Evolutionary conservation across 2,797 vertebrate species (phyloP).

Genomic region (Euphonia xanthogaster): DNA sequence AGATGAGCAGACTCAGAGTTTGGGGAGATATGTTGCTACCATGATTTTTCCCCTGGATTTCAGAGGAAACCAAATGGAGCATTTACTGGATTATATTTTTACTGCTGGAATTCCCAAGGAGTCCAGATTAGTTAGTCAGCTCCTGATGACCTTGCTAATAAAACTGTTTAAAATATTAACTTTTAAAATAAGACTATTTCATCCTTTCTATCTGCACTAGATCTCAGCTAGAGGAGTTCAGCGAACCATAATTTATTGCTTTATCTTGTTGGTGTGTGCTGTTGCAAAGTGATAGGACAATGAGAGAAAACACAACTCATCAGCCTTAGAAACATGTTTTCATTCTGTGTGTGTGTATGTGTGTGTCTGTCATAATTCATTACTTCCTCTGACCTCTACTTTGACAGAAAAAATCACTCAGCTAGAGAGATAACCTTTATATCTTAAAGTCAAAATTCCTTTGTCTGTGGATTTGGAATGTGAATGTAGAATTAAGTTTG

Average conservation of each 20-base stretch:
- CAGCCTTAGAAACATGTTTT: constrained; percentile 3
- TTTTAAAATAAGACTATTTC: background rate
- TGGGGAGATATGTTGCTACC: background rate
- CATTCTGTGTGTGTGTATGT: background rate
- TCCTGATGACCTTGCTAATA: background rate
- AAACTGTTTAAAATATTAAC: background rate
- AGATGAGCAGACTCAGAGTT: background rate
- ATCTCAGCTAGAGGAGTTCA: constrained; percentile 3
- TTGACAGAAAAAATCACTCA: background rate
- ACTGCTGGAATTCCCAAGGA: background rate
- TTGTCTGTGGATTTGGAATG: background rate
- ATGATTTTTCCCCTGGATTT: background rate
- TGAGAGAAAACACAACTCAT: background rate
- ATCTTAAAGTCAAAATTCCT: constrained; percentile 28
- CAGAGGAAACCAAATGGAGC: background rate
- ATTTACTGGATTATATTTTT: background rate
- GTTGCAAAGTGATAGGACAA: background rate
- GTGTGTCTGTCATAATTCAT: constrained; percentile 17
- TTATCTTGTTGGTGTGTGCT: background rate
- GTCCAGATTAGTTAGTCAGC: background rate
- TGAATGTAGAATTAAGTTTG: background rate
- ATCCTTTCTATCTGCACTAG: background rate
- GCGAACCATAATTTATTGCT: background rate
- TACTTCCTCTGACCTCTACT: constrained; percentile 18
- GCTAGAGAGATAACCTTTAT: background rate